Evolutionary conservation across 2,113 vertebrate species (phyloP), one percentile per base, ranked within the genome.

Genomic region (Protobothrops flavoviridis): DNA sequence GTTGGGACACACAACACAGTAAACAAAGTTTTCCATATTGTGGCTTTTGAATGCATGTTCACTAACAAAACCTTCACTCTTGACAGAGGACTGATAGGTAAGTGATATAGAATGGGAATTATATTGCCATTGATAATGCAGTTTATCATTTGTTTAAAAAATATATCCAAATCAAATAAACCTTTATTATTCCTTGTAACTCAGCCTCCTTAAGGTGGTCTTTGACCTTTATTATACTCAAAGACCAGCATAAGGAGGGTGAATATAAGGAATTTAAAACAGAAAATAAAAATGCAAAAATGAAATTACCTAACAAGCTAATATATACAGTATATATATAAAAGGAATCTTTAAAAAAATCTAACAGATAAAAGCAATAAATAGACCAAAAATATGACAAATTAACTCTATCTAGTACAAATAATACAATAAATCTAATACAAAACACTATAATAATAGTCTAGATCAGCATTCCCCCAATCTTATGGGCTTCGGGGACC

Each of bases 1-100:
- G 99, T 99, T 93, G 99, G 99, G 61, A 99, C 99, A 12, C 99
- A 99, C 96, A 99, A 99, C 97, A 99, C 99, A 0, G 99, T 99
- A 95, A 99, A 99, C 97, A 99, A 99, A 97, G 99, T 99, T 94
- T 99, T 99, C 97, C 99, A 99, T 95, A 98, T 99, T 39, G 99
- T 99, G 96, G 99, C 99, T 64, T 99, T 99, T 92, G 99, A 99
- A 94, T 99, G 99, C 95, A 99, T 99, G 99, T 99, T 98, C 98
- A 99, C 99, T 13, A 98, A 98, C 97, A 98, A 97, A 96, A 95
- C 98, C 0, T 99, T 99, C 87, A 98, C 98, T 26, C 98, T 99
- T 94, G 99, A 99, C 94, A 98, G 98, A 57, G 99, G 99, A 0
- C 97, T 99, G 48, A 95, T 99, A 96, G 99, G 99, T 99, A 98